phyloP scores from a whole-genome alignment of 2,888 invertebrate species.

The Diarsia mendica region DNA sequence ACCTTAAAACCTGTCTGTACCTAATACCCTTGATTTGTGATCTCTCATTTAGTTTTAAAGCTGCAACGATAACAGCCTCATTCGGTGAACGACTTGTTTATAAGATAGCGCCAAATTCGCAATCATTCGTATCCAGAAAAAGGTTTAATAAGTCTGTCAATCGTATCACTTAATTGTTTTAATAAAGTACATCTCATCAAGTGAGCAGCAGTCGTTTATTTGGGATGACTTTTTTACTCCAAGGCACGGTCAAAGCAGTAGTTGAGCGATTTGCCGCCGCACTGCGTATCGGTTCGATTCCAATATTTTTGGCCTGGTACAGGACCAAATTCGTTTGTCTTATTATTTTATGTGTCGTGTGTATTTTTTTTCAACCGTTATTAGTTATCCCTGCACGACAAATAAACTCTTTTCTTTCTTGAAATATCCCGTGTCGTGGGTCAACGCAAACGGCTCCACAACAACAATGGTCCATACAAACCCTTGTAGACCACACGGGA shows the following conservation, averaged over 20 bases:
- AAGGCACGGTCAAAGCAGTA: too few species aligned
- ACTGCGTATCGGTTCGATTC: too few species aligned
- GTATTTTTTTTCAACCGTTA: too few species aligned
- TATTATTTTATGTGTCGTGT: too few species aligned
- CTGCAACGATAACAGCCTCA: not conserved
- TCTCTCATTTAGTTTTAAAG: slow-evolving; percentile 1
- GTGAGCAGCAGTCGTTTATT: not conserved
- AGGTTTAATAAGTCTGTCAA: not conserved
- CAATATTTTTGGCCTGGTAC: too few species aligned
- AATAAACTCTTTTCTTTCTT: too few species aligned
- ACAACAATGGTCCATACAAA: slow-evolving; percentile 83
- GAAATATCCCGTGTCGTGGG: not conserved
- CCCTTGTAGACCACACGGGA: slow-evolving; percentile 73
- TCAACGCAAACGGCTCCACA: slow-evolving; percentile 67
- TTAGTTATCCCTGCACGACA: too few species aligned
- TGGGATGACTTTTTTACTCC: too few species aligned
- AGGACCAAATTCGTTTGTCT: too few species aligned
- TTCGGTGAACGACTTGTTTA: not conserved
- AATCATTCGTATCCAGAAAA: not conserved
- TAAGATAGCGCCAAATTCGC: not conserved
- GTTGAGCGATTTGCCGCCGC: too few species aligned
- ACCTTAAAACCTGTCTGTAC: not conserved
- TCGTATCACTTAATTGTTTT: not conserved
- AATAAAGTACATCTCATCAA: slow-evolving; percentile 2
- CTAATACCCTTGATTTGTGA: not conserved